Percentiles rank a stretch among this genome's conserved stretches.
These are phyloP conservation scores for Oscheius sp. DNA, from an alignment of 2,888 invertebrate species.

Conservation along the genomic window DNA sequence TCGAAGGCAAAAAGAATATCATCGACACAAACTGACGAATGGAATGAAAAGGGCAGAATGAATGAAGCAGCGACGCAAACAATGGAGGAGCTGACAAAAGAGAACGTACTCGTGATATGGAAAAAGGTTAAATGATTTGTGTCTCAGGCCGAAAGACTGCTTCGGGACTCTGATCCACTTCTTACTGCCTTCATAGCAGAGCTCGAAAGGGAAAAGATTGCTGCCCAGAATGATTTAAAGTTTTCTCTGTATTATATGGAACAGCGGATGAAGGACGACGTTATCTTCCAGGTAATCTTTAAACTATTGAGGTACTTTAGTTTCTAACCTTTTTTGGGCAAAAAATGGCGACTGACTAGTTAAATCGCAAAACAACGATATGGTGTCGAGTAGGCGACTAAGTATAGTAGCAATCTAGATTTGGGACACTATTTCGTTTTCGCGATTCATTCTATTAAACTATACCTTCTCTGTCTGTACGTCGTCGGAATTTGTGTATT, in stretches of 20 bases:
- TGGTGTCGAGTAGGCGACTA: too few species aligned
- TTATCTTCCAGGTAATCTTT: constrained; percentile 8
- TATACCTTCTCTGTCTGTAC: too few species aligned
- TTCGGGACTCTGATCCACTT: constrained; percentile 59
- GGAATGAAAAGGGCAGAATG: constrained; percentile 43
- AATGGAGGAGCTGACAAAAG: constrained; percentile 52
- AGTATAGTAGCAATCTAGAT: too few species aligned
- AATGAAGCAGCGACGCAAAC: constrained; percentile 55
- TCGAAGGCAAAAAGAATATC: constrained; percentile 53
- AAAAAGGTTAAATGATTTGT: not conserved
- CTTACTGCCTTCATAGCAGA: constrained; percentile 61
- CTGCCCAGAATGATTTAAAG: constrained; percentile 65
- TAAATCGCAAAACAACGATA: too few species aligned
- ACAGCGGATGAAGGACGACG: constrained; percentile 63
- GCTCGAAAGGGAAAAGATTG: constrained; percentile 60
- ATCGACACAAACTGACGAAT: constrained; percentile 61
- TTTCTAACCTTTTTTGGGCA: too few species aligned
- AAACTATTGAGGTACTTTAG: too few species aligned
- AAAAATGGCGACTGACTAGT: too few species aligned
- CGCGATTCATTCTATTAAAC: too few species aligned
- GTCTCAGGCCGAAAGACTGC: constrained; percentile 41
- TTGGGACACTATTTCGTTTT: too few species aligned
- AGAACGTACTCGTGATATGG: constrained; percentile 39
- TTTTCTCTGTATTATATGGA: constrained; percentile 66
- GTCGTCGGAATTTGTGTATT: too few species aligned